Conservation (phyloP, 2,113 vertebrate species). For the Lasiurus cinereus region DNA sequence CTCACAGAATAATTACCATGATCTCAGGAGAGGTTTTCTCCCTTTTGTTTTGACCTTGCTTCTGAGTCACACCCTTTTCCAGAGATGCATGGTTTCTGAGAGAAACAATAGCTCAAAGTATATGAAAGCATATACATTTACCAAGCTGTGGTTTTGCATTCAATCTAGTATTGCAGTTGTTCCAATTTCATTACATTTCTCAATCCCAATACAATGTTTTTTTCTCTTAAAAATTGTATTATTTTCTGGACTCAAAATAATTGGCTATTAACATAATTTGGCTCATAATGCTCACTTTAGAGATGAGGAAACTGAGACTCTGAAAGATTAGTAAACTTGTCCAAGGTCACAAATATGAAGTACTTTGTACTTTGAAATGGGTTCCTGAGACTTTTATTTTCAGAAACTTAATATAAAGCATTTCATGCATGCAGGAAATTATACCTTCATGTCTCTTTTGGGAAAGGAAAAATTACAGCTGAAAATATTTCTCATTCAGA, state of each 20-base stretch:
- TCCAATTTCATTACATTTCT: not conserved
- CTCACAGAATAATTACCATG: not conserved
- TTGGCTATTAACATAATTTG: not conserved
- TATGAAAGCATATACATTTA: not conserved
- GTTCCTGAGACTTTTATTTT: conserved; percentile 35
- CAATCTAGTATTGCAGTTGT: not conserved
- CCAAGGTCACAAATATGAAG: not conserved
- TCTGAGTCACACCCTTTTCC: not conserved
- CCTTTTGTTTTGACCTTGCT: not conserved
- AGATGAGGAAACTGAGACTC: not conserved
- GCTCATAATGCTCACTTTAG: not conserved
- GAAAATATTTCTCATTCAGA: conserved; percentile 72
- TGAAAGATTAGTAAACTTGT: conserved; percentile 14
- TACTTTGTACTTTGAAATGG: conserved; percentile 31
- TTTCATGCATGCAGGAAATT: conserved; percentile 57
- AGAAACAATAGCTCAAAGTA: not conserved
- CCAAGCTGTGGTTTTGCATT: not conserved
- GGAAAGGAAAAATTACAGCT: conserved; percentile 69
- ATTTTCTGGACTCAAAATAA: not conserved
- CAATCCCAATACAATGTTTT: not conserved
- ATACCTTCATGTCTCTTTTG: conserved; percentile 63
- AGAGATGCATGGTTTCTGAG: not conserved
- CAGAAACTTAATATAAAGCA: conserved; percentile 40
- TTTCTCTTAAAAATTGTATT: not conserved
- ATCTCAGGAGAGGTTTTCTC: fast-evolving